These are phyloP conservation scores for Thera britannica DNA, from an alignment of 2,888 invertebrate species.

Conservation along the genomic window DNA sequence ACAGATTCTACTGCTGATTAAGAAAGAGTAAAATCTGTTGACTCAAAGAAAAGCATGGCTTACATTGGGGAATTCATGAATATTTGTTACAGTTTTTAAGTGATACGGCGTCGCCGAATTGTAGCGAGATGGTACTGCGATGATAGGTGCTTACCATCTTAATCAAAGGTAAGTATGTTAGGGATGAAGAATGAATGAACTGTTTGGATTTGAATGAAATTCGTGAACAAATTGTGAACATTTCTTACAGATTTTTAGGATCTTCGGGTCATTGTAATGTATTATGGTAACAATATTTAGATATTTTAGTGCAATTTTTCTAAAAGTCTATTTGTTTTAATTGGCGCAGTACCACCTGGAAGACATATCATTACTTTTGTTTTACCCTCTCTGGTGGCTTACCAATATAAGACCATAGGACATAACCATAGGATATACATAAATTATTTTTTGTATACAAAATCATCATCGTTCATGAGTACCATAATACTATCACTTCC, in stretches of 20 bases:
- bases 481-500: neutral
- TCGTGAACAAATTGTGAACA: constrained; percentile 7
- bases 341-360: too few species aligned
- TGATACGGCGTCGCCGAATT: constrained; percentile 75
- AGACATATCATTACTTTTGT: neutral
- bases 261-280: constrained; percentile 7
- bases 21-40: constrained; percentile 17
- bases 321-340: too few species aligned
- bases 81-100: constrained; percentile 84
- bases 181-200: constrained; percentile 40
- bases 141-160: constrained; percentile 62
- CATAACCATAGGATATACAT: too few species aligned
- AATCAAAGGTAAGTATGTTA: constrained; percentile 71
- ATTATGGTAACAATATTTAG: neutral
- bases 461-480: neutral
- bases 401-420: neutral
- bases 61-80: constrained; percentile 80
- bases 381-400: neutral
- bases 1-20: constrained; percentile 12
- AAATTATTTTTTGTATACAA: too few species aligned
- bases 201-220: neutral
- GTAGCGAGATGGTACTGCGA: constrained; percentile 60
- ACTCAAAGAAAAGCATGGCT: constrained; percentile 68
- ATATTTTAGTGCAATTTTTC: neutral
- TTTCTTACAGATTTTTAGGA: constrained; percentile 22